Evolutionary conservation across 1,140 invertebrate genomes (phyloP).

Genomic region (Stegodyphus dumicola): DNA sequence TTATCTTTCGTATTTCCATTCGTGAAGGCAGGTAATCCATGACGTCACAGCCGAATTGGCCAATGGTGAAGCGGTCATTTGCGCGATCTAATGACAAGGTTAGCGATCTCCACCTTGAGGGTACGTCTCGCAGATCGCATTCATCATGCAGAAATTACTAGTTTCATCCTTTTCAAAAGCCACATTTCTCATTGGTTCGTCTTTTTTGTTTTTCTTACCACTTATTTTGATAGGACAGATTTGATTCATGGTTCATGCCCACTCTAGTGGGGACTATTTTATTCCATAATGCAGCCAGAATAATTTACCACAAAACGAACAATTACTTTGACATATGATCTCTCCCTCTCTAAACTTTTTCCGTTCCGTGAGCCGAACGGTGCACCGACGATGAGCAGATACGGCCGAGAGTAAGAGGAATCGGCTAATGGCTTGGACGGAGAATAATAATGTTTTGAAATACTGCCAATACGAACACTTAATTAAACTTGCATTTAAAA

Average conservation of each 20-base stretch:
- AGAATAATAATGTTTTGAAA: too few species aligned
- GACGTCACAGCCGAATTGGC: constrained; percentile 38
- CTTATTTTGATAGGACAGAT: constrained; percentile 59
- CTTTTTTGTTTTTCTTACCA: constrained; percentile 43
- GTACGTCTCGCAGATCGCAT: constrained; percentile 34
- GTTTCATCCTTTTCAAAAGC: constrained; percentile 44
- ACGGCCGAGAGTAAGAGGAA: too few species aligned
- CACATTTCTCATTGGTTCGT: constrained; percentile 49
- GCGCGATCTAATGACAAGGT: constrained; percentile 59
- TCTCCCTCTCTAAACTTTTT: not conserved
- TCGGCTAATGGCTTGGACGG: too few species aligned
- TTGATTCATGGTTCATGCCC: constrained; percentile 58
- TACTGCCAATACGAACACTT: too few species aligned
- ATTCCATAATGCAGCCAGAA: constrained; percentile 57
- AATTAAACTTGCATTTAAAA: too few species aligned
- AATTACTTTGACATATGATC: constrained; percentile 59
- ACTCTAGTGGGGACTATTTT: not conserved
- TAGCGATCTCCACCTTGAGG: constrained; percentile 53
- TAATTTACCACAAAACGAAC: constrained; percentile 59
- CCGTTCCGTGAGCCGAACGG: not conserved
- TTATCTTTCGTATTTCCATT: constrained; percentile 14
- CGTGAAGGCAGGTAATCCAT: constrained; percentile 51
- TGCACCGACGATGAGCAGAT: too few species aligned
- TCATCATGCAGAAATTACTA: constrained; percentile 55
- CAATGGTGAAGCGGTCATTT: constrained; percentile 55